Evolutionary conservation across 2,113 vertebrate genomes (phyloP), one percentile per base, ranked within the genome.

Genomic region (Struthio camelus): DNA sequence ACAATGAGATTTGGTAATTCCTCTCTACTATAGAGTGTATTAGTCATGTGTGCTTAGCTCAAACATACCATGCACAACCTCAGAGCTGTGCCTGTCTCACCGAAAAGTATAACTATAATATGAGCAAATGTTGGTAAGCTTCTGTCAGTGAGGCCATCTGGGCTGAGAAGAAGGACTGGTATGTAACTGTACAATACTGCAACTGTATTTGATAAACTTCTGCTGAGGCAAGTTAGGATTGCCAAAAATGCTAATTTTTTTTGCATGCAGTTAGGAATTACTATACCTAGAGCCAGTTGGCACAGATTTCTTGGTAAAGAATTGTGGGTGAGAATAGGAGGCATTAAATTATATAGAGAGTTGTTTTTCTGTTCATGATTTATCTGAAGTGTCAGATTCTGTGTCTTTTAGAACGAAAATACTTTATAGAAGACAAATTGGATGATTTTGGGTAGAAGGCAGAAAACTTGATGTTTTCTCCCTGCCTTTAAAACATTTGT

Each of bases 401-500:
- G 80, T 93, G 96, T 94, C 85, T 90, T 90, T 94, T 92, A 65
- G 90, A 96, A 94, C 85, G 96, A 94, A 97, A 95, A 95, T 94
- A 89, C 32, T 78, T 94, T 94, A 87, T 93, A 91, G 89, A 96
- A 98, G 95, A 97, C 93, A 94, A 97, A 96, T 81, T 93, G 36
- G n/a, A 86, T 89, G 89, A 92, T 91, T 96, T 70, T 70, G 67
- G 67, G 87, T 96, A 86, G 90, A 89, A 96, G 94, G 81, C 56
- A 86, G 73, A 96, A 95, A 77, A 58, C 61, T 75, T 70, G 30
- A 82, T 93, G 80, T 89, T 94, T 94, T 92, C 77, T 96, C 42
- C 17, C 19, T 91, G 76, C 85, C 84, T 96, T 95, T 95, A 93
- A 97, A 98, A 97, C 86, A 95, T 97, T 97, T 96, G 96, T 97